Evolutionary conservation across 1,140 invertebrate genomes (phyloP), one percentile per base, ranked within the genome.

Genomic region (Cydia strobilella): DNA sequence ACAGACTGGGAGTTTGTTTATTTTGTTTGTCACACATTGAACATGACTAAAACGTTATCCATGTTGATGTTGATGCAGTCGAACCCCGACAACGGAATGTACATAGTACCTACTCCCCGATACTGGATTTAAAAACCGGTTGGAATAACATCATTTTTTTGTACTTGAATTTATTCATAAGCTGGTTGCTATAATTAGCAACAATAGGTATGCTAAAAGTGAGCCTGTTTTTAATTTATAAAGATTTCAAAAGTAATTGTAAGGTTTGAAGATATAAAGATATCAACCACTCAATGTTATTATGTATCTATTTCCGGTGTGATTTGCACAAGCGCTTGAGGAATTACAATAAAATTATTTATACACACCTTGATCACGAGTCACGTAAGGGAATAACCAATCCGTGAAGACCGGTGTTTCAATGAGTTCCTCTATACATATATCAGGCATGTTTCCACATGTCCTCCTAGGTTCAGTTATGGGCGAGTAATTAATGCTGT

Each of bases 401-500:
- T n/a, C 62, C 62, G 25, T 66, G 25, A 66, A 31, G 27, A 66
- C 25, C 12, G 25, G 31, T 18, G 31, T 35, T 66, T 12, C 31
- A 35, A n/a, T 65, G n/a, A 31, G 15, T 35, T 35, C 65, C 27
- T 18, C 13, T 35, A 35, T 69, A 31, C 65, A 27, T 31, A 25
- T n/a, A 35, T 69, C 23, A 31, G 27, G 13, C 63, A 31, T 9
- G 65, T 69, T 42, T 39, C 65, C 65, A 35, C 31, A 35, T 39
- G 65, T 18, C 5, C 23, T 59, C 25, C 27, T 66, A 66, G 23
- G 63, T 27, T 20, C 27, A 69, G 65, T 39, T 39, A 35, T 10
- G 13, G 31, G n/a, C 31, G 4, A 69, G 42, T 18, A 84, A 85
- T 86, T 83, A 89, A 84, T 86, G 77, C 83, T 85, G 83, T 80